phyloP scores from a whole-genome alignment of 2,888 invertebrate genomes.

The Pollenia griseotomentosa region DNA sequence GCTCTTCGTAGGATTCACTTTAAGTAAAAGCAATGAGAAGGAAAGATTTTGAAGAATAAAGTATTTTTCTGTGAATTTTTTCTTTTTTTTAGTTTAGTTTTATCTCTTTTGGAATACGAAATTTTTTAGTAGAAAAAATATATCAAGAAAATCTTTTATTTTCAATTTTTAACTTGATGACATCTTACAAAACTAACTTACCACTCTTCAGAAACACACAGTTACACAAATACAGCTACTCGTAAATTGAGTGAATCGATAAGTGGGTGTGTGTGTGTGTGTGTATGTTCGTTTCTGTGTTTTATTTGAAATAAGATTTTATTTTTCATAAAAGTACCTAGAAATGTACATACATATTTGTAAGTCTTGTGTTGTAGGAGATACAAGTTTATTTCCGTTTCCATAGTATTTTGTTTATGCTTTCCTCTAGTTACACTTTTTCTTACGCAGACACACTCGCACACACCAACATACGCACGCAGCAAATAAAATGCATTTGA shows the following conservation, averaged over 20 bases:
- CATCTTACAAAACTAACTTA: constrained; percentile 60
- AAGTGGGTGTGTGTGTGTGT: neutral
- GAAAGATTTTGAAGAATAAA: constrained; percentile 7
- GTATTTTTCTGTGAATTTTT: neutral
- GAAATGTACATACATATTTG: neutral
- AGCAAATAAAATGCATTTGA: constrained; percentile 17
- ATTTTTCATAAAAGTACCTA: constrained; percentile 1
- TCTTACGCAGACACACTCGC: too few species aligned
- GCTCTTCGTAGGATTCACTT: neutral
- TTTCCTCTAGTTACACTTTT: neutral
- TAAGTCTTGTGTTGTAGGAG: constrained; percentile 21
- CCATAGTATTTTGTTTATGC: constrained; percentile 43
- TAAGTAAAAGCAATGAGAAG: constrained; percentile 31
- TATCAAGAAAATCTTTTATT: constrained; percentile 41
- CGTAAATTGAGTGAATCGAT: too few species aligned
- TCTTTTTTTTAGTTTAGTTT: constrained; percentile 64
- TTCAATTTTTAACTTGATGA: constrained; percentile 64
- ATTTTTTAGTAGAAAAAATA: constrained; percentile 20
- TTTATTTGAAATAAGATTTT: neutral
- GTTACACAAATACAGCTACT: neutral
- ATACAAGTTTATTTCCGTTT: constrained; percentile 67
- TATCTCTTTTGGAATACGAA: constrained; percentile 62
- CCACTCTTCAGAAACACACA: neutral
- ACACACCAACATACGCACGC: neutral
- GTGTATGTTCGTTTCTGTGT: neutral